These are phyloP conservation scores for Poecilia latipinna DNA, from an alignment of 2,113 vertebrate genomes.

Conservation along the genomic window DNA sequence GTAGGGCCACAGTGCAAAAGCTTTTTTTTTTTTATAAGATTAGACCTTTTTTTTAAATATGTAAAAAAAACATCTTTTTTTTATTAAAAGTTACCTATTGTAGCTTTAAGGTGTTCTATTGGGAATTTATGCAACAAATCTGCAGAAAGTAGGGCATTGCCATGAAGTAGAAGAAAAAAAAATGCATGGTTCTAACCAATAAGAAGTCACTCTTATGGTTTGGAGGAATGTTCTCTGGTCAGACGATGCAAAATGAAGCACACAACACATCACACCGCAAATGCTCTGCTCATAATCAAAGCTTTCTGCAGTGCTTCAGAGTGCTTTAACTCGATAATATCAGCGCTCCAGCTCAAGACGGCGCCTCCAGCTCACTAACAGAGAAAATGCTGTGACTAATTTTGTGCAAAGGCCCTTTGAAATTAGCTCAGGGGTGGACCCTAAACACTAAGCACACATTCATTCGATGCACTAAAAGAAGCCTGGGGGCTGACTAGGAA, in stretches of 20 bases:
- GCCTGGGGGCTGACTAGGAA: neutral
- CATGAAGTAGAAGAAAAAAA: no score
- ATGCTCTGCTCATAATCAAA: neutral
- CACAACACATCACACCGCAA: neutral
- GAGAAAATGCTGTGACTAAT: constrained; percentile 20
- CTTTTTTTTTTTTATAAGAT: no score
- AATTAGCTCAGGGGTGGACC: constrained; percentile 21
- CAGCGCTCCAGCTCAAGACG: neutral
- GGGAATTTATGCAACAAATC: no score
- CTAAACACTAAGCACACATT: constrained; percentile 3
- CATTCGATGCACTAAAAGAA: constrained; percentile 17
- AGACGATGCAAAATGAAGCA: neutral
- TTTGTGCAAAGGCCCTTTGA: constrained; percentile 4
- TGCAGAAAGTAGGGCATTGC: no score
- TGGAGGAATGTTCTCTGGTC: neutral
- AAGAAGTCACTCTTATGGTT: no score
- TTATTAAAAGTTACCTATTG: no score
- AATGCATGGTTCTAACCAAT: no score
- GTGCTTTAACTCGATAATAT: constrained; percentile 6
- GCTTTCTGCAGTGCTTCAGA: neutral
- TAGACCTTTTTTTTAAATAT: no score
- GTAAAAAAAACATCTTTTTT: no score
- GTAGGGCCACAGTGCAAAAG: no score
- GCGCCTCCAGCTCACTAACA: neutral
- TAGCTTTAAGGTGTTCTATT: no score